Percentiles rank a stretch among this genome's conserved stretches.
Conservation (phyloP, 2,797 vertebrate genomes). For the Pipistrellus nathusii region DNA sequence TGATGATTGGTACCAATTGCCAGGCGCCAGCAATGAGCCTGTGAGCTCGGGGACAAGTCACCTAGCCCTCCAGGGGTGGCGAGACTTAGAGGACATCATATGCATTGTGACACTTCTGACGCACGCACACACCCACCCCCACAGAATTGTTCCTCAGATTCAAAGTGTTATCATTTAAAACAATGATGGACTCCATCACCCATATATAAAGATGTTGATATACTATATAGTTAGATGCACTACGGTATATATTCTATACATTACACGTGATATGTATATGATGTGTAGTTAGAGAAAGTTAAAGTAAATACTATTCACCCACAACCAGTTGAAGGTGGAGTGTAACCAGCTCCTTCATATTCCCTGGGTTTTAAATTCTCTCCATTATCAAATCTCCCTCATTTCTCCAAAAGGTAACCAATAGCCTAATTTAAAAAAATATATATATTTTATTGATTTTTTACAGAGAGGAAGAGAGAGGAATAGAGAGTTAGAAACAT, state of each 20-base stretch:
- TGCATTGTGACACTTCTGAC: constrained; percentile 54
- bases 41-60: constrained; percentile 41
- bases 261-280: not conserved
- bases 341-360: not conserved
- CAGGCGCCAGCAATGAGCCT: constrained; percentile 53
- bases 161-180: not conserved
- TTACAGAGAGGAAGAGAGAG: no score
- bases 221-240: not conserved
- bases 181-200: not conserved
- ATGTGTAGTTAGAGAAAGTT: not conserved
- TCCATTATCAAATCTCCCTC: not conserved
- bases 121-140: not conserved
- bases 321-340: not conserved
- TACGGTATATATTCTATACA: not conserved
- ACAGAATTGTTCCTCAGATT: not conserved
- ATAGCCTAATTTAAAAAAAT: not conserved
- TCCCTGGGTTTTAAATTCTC: not conserved
- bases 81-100: not conserved
- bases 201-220: not conserved
- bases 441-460: no score
- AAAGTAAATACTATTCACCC: not conserved
- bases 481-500: no score
- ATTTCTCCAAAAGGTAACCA: not conserved
- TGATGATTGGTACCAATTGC: constrained; percentile 63
- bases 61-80: not conserved